Conservation (phyloP, 2,113 vertebrate genomes). For the Coracopsis vasa region DNA sequence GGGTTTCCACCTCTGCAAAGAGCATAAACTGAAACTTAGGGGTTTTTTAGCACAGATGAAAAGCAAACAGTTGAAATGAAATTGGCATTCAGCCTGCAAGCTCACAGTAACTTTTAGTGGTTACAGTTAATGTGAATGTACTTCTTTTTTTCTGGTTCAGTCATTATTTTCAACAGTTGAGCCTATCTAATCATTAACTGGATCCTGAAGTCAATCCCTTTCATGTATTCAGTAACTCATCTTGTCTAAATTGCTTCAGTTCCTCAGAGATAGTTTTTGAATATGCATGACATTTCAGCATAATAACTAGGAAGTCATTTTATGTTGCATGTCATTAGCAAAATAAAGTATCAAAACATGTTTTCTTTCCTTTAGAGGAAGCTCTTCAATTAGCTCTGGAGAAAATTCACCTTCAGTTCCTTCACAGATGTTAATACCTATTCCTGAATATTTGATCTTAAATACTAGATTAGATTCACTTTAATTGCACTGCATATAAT, state of each 20-base stretch:
- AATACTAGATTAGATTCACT: neutral
- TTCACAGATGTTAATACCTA: neutral
- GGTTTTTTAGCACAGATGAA: neutral
- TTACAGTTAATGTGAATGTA: neutral
- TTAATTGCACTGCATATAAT: neutral
- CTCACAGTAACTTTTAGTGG: neutral
- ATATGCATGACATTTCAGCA: slow-evolving; percentile 59
- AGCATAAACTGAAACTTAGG: neutral
- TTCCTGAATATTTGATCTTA: slow-evolving; percentile 14
- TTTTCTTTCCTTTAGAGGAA: slow-evolving; percentile 37
- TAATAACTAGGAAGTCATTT: slow-evolving; percentile 63
- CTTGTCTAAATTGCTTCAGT: slow-evolving; percentile 59
- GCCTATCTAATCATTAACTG: slow-evolving; percentile 44
- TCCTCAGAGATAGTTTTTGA: slow-evolving; percentile 59
- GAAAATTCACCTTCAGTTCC: slow-evolving; percentile 46
- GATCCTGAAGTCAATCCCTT: slow-evolving; percentile 40
- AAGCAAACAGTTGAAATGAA: slow-evolving; percentile 19
- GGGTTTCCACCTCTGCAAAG: neutral
- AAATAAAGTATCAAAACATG: slow-evolving; percentile 56
- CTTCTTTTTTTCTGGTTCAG: neutral
- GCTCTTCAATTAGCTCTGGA: slow-evolving; percentile 29
- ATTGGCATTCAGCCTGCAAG: neutral
- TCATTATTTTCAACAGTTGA: slow-evolving; percentile 55
- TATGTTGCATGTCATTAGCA: slow-evolving; percentile 53
- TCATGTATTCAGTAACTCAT: slow-evolving; percentile 54